These are phyloP conservation scores for Temnothorax curvispinosus DNA, from an alignment of 1,140 invertebrate genomes.

Conservation along the genomic window DNA sequence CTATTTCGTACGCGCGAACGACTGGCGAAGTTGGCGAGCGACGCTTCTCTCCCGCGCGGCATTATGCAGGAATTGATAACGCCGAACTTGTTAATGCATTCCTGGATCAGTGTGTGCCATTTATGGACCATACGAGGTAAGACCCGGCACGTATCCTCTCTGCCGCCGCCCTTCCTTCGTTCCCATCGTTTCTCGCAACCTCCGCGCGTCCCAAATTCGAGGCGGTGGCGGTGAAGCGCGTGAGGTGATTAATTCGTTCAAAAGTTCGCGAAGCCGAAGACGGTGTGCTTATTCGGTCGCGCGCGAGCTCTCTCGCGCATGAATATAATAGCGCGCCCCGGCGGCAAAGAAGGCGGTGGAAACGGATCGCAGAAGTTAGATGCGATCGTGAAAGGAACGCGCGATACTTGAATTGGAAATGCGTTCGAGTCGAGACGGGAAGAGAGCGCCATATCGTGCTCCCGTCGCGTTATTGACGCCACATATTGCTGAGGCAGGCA, in stretches of 20 bases:
- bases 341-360: conserved; percentile 37
- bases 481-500: conserved; percentile 53
- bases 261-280: conserved; percentile 64
- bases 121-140: conserved; percentile 68
- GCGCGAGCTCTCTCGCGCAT: conserved; percentile 15
- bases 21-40: conserved; percentile 68
- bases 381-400: conserved; percentile 57
- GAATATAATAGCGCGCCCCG: conserved; percentile 48
- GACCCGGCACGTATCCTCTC: conserved; percentile 18
- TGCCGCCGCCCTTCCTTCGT: not conserved
- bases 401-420: conserved; percentile 61
- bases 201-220: conserved; percentile 53
- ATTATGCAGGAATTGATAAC: conserved; percentile 80
- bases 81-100: conserved; percentile 81
- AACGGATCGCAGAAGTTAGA: conserved; percentile 57
- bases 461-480: conserved; percentile 43
- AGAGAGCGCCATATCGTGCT: not conserved
- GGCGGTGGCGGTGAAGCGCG: conserved; percentile 33
- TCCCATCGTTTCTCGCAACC: not conserved
- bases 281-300: conserved; percentile 34
- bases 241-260: conserved; percentile 69
- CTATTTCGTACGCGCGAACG: conserved; percentile 57
- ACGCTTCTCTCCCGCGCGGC: conserved; percentile 69
- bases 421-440: conserved; percentile 44
- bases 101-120: conserved; percentile 78